phyloP scores from a whole-genome alignment of 2,888 invertebrate species.

The Phrixothrix hirtus region DNA sequence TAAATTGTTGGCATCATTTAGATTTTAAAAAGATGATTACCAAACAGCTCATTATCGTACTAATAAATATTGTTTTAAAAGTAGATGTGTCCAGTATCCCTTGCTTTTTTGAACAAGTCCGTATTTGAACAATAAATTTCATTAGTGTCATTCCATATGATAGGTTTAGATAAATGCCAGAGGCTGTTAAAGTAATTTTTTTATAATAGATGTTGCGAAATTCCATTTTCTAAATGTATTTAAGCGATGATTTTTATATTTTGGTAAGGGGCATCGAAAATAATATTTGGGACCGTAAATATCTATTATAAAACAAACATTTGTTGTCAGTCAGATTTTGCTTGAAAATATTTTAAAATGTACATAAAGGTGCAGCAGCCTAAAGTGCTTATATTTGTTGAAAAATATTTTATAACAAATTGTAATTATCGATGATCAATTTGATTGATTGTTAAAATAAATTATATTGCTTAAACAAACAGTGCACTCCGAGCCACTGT shows the following conservation, averaged over 20 bases:
- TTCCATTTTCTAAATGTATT: slow-evolving; percentile 1
- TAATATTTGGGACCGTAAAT: slow-evolving; percentile 1
- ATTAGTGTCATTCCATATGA: slow-evolving; percentile 56
- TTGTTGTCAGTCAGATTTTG: slow-evolving; percentile 28
- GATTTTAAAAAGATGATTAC: too few relatives aligned
- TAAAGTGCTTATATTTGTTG: slow-evolving; percentile 37
- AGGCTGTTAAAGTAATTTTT: slow-evolving; percentile 41
- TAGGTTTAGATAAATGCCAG: slow-evolving; percentile 45
- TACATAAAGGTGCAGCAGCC: slow-evolving; percentile 39
- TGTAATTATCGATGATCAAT: slow-evolving; percentile 26
- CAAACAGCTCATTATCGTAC: too few relatives aligned
- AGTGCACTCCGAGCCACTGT: slow-evolving; percentile 19
- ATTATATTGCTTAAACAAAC: slow-evolving; percentile 22
- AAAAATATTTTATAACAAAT: slow-evolving; percentile 25
- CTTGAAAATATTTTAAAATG: slow-evolving; percentile 46
- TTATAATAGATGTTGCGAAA: slow-evolving; percentile 15
- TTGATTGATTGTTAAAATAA: slow-evolving; percentile 19
- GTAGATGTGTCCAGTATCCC: too few relatives aligned
- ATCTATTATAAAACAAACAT: slow-evolving; percentile 18
- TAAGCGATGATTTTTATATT: slow-evolving; percentile 14
- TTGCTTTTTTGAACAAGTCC: too few relatives aligned
- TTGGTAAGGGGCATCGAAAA: slow-evolving; percentile 13
- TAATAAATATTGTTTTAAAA: too few relatives aligned
- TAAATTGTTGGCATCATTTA: too few relatives aligned
- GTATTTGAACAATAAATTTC: slow-evolving; percentile 51